Evolutionary conservation across 2,888 invertebrate genomes (phyloP), one percentile per base, ranked within the genome.

Genomic region (Drosophila koepferae): DNA sequence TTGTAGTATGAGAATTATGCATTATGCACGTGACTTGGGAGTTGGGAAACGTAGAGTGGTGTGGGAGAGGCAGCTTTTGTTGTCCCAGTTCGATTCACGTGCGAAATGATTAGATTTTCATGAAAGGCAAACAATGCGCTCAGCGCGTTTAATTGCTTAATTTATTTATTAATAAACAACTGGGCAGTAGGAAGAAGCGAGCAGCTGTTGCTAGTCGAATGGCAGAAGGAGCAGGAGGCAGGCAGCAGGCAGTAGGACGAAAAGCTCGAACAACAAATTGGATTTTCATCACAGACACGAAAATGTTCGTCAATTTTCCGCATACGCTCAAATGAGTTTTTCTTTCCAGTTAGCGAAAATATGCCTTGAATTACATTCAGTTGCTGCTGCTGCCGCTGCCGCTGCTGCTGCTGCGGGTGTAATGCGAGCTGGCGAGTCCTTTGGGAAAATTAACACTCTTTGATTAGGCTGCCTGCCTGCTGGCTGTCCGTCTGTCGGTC

Each of bases 381-480:
- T 3, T 12, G 34, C n/a, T 12, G 12, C 14, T 6, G 23, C 23
- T 48, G 48, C 4, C 3, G 34, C 36, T 12, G 28, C 16, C 3
- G 38, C 34, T n/a, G 28, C 16, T 36, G 40, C 31, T n/a, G 49
- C 49, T 28, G 28, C 28, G 31, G 49, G 6, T 60, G 78, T 44
- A 72, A 65, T 73, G 62, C 59, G 62, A 56, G 71, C 54, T n/a
- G 38, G 71, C 66, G 73, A 81, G 89, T 90, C 86, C 89, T 84
- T 86, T 81, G 90, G 90, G 90, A 84, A 86, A 86, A 86, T 90
- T 86, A 86, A 90, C 90, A 89, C 90, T 84, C 87, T 90, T 85
- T 85, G 90, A 85, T 85, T 85, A 85, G 84, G 85, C 80, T 48
- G 64, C 54, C 23, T 38, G 54, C 20, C 51, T 20, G 31, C 49